Conservation (phyloP, 2,888 invertebrate species). For the Brachynemurus nebulosus region DNA sequence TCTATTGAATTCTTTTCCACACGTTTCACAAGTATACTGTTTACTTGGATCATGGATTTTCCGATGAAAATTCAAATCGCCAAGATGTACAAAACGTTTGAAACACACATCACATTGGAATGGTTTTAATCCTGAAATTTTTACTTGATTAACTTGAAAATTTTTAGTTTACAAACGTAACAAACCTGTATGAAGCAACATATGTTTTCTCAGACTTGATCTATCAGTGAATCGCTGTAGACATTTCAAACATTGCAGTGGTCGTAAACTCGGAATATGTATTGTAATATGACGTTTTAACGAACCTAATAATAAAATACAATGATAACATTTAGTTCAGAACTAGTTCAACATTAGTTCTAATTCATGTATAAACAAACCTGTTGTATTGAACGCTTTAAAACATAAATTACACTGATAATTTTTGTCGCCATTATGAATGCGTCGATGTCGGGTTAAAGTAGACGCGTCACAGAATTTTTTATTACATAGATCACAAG, state of each 20-base stretch:
- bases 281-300: slow-evolving; percentile 30
- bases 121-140: slow-evolving; percentile 15
- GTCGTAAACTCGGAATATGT: slow-evolving; percentile 31
- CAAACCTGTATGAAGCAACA: slow-evolving; percentile 31
- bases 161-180: too few species aligned
- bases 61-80: slow-evolving; percentile 32
- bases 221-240: slow-evolving; percentile 31
- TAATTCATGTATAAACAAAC: slow-evolving; percentile 28
- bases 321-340: slow-evolving; percentile 21
- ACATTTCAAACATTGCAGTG: slow-evolving; percentile 31
- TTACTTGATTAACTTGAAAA: too few species aligned
- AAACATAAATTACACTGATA: slow-evolving; percentile 12
- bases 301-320: slow-evolving; percentile 23
- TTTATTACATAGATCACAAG: slow-evolving; percentile 19
- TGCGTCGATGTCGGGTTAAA: slow-evolving; percentile 18
- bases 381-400: slow-evolving; percentile 10
- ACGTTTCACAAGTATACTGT: slow-evolving; percentile 21
- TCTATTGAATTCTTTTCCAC: slow-evolving; percentile 26
- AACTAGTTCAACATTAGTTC: slow-evolving; percentile 31
- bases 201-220: slow-evolving; percentile 30
- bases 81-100: slow-evolving; percentile 29
- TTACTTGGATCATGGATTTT: slow-evolving; percentile 26
- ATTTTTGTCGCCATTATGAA: slow-evolving; percentile 20
- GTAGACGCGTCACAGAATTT: slow-evolving; percentile 19
- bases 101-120: slow-evolving; percentile 30